Evolutionary conservation across 2,113 vertebrate species (phyloP).

Genomic region (Channa argus): DNA sequence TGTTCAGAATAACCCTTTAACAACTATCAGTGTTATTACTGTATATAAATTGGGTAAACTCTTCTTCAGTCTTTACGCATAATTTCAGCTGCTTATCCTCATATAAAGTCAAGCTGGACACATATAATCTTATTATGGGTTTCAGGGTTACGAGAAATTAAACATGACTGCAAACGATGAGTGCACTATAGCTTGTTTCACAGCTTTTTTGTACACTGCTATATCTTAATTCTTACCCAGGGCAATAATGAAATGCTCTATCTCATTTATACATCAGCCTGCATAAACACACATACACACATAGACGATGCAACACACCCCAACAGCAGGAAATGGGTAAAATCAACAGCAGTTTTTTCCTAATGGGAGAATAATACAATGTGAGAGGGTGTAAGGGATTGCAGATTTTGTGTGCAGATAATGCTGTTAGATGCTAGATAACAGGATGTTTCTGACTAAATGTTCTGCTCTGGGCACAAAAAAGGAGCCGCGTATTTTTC

Average conservation of each 20-base stretch:
- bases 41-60: not conserved
- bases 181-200: constrained; percentile 51
- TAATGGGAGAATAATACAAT: constrained; percentile 66
- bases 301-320: constrained; percentile 7
- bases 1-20: not conserved
- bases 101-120: constrained; percentile 29
- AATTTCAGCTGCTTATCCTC: constrained; percentile 47
- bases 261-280: constrained; percentile 44
- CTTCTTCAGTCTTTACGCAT: not conserved
- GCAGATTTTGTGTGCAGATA: constrained; percentile 74
- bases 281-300: constrained; percentile 10
- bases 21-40: not conserved
- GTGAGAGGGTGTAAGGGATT: constrained; percentile 47
- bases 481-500: constrained; percentile 26
- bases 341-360: constrained; percentile 60
- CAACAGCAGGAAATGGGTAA: constrained; percentile 54
- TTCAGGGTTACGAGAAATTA: constrained; percentile 54
- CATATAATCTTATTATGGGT: constrained; percentile 56
- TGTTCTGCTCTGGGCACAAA: constrained; percentile 54
- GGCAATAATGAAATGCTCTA: constrained; percentile 41
- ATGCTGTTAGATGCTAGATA: constrained; percentile 74
- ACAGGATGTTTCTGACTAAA: constrained; percentile 67
- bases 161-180: constrained; percentile 41
- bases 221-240: constrained; percentile 61
- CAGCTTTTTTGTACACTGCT: constrained; percentile 49